Evolutionary conservation across 2,888 invertebrate species (phyloP).

Genomic region (Dicyrtomina minuta): DNA sequence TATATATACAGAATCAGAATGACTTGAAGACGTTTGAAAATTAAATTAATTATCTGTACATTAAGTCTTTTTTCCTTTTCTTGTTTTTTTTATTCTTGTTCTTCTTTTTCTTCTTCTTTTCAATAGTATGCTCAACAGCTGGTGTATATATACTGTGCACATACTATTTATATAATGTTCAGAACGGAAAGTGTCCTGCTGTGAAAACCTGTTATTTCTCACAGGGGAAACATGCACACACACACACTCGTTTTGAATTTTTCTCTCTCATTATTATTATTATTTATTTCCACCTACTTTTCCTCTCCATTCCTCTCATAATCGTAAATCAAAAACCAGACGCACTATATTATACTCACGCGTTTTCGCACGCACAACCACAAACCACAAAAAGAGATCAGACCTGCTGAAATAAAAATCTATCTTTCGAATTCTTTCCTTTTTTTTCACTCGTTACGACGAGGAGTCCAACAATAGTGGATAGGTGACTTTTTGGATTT

Average conservation of each 20-base stretch:
- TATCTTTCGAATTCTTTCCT: neutral
- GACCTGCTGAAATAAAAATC: conserved; percentile 23
- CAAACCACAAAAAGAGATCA: conserved; percentile 10
- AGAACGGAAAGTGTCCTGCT: too few relatives aligned
- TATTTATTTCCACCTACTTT: too few relatives aligned
- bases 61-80: neutral
- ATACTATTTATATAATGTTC: neutral
- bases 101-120: too few relatives aligned
- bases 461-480: neutral
- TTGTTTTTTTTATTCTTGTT: neutral
- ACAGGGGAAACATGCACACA: too few relatives aligned
- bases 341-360: too few relatives aligned
- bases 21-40: conserved; percentile 2
- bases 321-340: too few relatives aligned
- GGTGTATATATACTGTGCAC: neutral
- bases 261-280: neutral
- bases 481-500: neutral
- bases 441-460: too few relatives aligned
- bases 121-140: too few relatives aligned
- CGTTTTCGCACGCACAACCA: too few relatives aligned
- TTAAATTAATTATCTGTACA: neutral
- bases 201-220: too few relatives aligned
- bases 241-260: neutral
- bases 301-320: too few relatives aligned
- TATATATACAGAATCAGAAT: neutral